A percentile compares a stretch with the other conserved stretches of the same genome.
Conservation (phyloP, 2,797 vertebrate genomes). For the Accipiter minullus region DNA sequence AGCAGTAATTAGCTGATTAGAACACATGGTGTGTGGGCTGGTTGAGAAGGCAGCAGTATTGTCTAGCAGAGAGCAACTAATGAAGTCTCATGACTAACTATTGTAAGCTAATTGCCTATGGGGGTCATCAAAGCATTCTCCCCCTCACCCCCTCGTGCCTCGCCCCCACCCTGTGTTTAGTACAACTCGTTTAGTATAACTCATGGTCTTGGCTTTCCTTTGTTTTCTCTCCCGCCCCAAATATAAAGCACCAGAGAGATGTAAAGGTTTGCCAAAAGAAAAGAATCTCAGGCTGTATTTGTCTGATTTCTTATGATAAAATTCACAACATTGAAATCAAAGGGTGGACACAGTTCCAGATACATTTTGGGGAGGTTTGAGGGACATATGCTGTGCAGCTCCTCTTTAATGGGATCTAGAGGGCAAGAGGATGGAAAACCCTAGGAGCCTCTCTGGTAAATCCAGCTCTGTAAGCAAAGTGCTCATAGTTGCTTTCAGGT, state of each 20-base stretch:
- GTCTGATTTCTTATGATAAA: not conserved
- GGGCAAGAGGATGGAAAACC: not conserved
- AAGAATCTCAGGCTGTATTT: not conserved
- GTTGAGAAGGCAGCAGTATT: not conserved
- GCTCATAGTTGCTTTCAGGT: not conserved
- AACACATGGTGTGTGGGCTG: constrained; percentile 53
- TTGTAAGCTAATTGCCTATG: not conserved
- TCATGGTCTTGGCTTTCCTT: not conserved
- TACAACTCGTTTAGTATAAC: not conserved
- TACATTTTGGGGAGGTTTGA: not conserved
- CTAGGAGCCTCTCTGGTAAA: not conserved
- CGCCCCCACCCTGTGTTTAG: accelerated
- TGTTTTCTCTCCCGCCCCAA: not conserved
- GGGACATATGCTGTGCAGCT: not conserved
- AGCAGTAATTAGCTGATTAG: constrained; percentile 43
- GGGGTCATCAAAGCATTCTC: constrained; percentile 9
- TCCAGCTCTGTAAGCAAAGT: not conserved
- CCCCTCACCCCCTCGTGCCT: not conserved
- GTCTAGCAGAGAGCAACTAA: constrained; percentile 7
- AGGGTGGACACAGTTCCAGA: not conserved
- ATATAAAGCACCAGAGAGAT: not conserved
- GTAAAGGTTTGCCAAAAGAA: not conserved
- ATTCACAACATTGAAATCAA: not conserved
- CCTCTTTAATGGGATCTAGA: constrained; percentile 17
- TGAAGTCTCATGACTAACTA: not conserved